Evolutionary conservation across 2,113 vertebrate genomes (phyloP).

Genomic region (Leuciscus idus): DNA sequence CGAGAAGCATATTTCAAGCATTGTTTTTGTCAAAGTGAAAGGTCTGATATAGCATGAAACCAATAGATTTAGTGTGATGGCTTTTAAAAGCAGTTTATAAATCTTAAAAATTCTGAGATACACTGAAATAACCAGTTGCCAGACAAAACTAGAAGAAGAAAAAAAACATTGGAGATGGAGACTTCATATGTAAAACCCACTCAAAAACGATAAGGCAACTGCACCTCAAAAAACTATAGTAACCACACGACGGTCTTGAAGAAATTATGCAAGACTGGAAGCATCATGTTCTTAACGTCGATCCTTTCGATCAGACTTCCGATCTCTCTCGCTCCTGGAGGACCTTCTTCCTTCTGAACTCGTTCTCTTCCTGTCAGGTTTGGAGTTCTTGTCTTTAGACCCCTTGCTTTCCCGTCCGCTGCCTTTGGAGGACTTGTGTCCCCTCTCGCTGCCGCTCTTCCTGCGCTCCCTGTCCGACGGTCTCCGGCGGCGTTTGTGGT

Average conservation of each 20-base stretch:
- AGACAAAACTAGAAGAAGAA: not conserved
- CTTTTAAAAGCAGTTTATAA: slow-evolving; percentile 44
- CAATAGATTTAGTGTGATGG: not conserved
- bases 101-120: slow-evolving; percentile 33
- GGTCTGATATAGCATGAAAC: not conserved
- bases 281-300: slow-evolving; percentile 78
- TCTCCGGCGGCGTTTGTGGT: slow-evolving; percentile 85
- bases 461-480: slow-evolving; percentile 76
- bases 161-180: not conserved
- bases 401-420: slow-evolving; percentile 85
- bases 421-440: slow-evolving; percentile 87
- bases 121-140: not conserved
- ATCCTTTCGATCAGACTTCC: slow-evolving; percentile 97
- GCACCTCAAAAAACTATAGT: slow-evolving; percentile 12
- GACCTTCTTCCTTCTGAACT: slow-evolving; percentile 87
- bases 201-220: slow-evolving; percentile 34
- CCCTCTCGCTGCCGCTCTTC: slow-evolving; percentile 84
- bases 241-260: slow-evolving; percentile 4
- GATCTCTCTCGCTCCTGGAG: slow-evolving; percentile 90
- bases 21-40: not conserved
- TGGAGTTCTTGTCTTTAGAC: slow-evolving; percentile 87
- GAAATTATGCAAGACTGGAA: not conserved
- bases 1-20: not conserved
- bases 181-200: slow-evolving; percentile 18
- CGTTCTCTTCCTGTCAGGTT: slow-evolving; percentile 87